phyloP scores from a whole-genome alignment of 2,888 invertebrate species.

The Athripsodes cinereus region DNA sequence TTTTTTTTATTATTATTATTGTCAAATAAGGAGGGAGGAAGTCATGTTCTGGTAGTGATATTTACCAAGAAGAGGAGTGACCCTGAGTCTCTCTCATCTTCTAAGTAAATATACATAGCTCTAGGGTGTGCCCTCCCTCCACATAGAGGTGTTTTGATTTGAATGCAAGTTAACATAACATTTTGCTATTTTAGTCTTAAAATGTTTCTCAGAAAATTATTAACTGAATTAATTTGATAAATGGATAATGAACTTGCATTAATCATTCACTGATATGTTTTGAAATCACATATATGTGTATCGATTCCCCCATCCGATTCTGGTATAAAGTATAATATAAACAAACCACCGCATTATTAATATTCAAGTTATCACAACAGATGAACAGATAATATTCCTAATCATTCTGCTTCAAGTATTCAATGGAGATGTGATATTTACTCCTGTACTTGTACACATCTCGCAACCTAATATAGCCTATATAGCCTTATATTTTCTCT shows the following conservation, averaged over 20 bases:
- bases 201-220: too few relatives aligned
- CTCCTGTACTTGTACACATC: slow-evolving; percentile 18
- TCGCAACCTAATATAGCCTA: slow-evolving; percentile 11
- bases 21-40: slow-evolving; percentile 21
- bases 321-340: too few relatives aligned
- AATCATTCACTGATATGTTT: too few relatives aligned
- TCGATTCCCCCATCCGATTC: too few relatives aligned
- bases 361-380: neutral
- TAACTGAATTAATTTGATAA: too few relatives aligned
- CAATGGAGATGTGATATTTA: slow-evolving; percentile 18
- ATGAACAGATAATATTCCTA: neutral
- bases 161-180: too few relatives aligned
- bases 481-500: slow-evolving; percentile 24
- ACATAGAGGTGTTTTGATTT: too few relatives aligned
- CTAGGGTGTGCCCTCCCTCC: neutral
- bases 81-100: too few relatives aligned
- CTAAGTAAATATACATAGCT: too few relatives aligned
- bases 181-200: too few relatives aligned
- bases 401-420: neutral
- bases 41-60: slow-evolving; percentile 17
- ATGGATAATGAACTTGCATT: too few relatives aligned
- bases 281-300: too few relatives aligned
- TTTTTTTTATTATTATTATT: neutral
- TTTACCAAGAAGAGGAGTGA: neutral
- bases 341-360: neutral